Evolutionary conservation across 2,888 invertebrate species (phyloP).

Genomic region (Atethmia centrago): DNA sequence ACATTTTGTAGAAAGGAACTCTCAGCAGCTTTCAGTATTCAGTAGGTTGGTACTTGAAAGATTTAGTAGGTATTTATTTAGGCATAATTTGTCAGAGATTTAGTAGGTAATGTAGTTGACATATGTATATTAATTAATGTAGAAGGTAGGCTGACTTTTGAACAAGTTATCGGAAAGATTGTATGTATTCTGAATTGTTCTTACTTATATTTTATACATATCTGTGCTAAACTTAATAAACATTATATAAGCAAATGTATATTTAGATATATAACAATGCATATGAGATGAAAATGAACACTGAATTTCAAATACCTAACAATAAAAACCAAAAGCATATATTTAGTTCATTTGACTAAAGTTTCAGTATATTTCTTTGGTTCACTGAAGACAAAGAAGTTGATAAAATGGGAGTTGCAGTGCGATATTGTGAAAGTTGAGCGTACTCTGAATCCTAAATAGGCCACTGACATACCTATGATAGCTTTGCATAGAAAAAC

Average conservation of each 20-base stretch:
- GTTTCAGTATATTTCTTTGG: conserved; percentile 65
- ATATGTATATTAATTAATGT: too few relatives aligned
- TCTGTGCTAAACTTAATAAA: not conserved
- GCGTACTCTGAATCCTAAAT: conserved; percentile 77
- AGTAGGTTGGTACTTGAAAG: not conserved
- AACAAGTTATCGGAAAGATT: not conserved
- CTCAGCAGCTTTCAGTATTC: not conserved
- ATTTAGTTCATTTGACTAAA: conserved; percentile 62
- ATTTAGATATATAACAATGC: too few relatives aligned
- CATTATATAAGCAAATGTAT: not conserved
- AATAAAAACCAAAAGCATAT: conserved; percentile 29
- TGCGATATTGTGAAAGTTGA: conserved; percentile 81
- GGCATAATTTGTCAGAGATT: not conserved
- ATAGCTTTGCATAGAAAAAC: conserved; percentile 52
- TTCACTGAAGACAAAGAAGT: conserved; percentile 74
- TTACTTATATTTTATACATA: not conserved
- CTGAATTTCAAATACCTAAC: conserved; percentile 37
- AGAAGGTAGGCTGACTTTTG: not conserved
- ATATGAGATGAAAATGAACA: conserved; percentile 19
- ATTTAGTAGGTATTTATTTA: not conserved
- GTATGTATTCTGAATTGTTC: not conserved
- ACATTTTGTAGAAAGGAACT: not conserved
- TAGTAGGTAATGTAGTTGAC: too few relatives aligned
- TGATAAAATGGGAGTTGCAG: conserved; percentile 77
- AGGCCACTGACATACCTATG: conserved; percentile 70